A percentile compares a stretch with the other conserved stretches of the same genome.
Evolutionary conservation across 2,888 invertebrate genomes (phyloP).

Genomic region (Brachynemurus nebulosus): DNA sequence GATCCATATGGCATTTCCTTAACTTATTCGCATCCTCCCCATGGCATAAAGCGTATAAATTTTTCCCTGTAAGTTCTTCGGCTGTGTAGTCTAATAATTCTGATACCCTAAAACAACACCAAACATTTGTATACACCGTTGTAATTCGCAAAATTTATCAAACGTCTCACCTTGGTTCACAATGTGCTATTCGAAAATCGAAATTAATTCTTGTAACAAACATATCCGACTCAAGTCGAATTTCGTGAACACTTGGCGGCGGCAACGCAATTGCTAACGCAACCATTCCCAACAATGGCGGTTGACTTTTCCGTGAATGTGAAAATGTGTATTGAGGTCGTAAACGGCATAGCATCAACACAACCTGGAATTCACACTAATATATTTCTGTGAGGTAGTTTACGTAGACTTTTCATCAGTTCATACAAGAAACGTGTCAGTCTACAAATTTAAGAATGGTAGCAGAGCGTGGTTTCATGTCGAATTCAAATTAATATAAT

Average conservation of each 20-base stretch:
- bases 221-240: slow-evolving; percentile 87
- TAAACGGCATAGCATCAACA: slow-evolving; percentile 78
- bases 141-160: no score
- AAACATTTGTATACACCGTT: not conserved
- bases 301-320: slow-evolving; percentile 74
- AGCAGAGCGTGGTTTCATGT: no score
- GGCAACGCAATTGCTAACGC: slow-evolving; percentile 91
- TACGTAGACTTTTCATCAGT: slow-evolving; percentile 1
- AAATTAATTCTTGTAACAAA: slow-evolving; percentile 93
- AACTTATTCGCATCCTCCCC: slow-evolving; percentile 91
- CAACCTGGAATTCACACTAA: slow-evolving; percentile 52
- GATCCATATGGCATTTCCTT: slow-evolving; percentile 86
- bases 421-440: no score
- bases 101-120: slow-evolving; percentile 52
- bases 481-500: slow-evolving; percentile 17
- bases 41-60: slow-evolving; percentile 87
- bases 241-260: slow-evolving; percentile 94
- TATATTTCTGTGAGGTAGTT: slow-evolving; percentile 4
- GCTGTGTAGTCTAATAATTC: slow-evolving; percentile 86
- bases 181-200: slow-evolving; percentile 92
- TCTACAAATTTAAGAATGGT: slow-evolving; percentile 5
- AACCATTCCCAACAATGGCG: slow-evolving; percentile 83
- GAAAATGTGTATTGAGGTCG: slow-evolving; percentile 89
- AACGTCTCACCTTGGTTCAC: slow-evolving; percentile 75
- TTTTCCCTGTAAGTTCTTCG: slow-evolving; percentile 87